Evolutionary conservation across 2,797 vertebrate species (phyloP), one percentile per base, ranked within the genome.

Genomic region (Acanthurus lineatus): DNA sequence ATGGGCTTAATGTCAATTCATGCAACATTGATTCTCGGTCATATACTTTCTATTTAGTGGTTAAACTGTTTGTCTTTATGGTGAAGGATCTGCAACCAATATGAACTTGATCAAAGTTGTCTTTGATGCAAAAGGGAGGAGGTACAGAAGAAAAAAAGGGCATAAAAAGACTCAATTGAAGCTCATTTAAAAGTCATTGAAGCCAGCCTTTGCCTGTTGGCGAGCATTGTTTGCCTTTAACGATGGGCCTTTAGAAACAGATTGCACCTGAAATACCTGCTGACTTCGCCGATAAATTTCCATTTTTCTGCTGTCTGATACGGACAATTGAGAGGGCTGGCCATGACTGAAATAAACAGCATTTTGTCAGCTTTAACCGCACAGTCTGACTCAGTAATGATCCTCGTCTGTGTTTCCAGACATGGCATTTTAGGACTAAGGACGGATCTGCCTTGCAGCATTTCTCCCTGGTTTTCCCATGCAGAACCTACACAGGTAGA

Each of bases 341-440:
- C 62, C 61, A 59, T 77, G 77, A 76, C 62, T 74, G 61, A 79
- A 48, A 76, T 80, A 86, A 90, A 91, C 59, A 88, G 62, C 77
- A 72, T 87, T 93, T 91, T 90, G 85, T 91, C 88, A 82, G 77
- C 76, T 56, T 71, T 68, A 83, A 88, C 79, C 82, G 81, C 88
- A 84, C 10, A n/a, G 56, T 84, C 69, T 83, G 83, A 85, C 79
- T 88, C 32, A 6, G 61, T 88, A 91, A 92, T 90, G 85, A 87
- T 83, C 52, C 79, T 74, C 5, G 51, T 88, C 82, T 88, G 62
- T 69, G 42, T 82, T 84, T 69, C 73, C 82, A 64, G 80, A 83
- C 60, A 4, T 88, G 85, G 73, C 67, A 83, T 35, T 35, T 85
- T 76, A 77, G 70, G 81, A 65, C 81, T 77, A 80, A 89, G 83